Evolutionary conservation across 1,140 invertebrate species (phyloP).

Genomic region (Chionoecetes opilio): DNA sequence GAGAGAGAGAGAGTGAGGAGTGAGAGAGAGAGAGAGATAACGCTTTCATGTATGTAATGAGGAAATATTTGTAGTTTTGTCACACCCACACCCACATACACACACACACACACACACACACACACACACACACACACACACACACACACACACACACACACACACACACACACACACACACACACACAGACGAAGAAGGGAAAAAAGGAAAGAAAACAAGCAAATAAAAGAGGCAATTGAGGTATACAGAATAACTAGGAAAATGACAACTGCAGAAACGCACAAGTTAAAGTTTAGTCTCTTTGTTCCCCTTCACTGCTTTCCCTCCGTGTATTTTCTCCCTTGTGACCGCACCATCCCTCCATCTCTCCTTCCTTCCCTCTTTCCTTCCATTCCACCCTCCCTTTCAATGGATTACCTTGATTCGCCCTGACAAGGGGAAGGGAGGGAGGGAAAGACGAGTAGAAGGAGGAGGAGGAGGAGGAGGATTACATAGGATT

Average conservation of each 20-base stretch:
- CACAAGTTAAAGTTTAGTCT: no score
- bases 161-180: background rate
- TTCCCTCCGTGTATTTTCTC: background rate
- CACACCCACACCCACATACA: background rate
- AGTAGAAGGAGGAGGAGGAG: background rate
- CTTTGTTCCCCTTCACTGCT: background rate
- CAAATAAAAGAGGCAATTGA: no score
- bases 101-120: no score
- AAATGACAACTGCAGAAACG: no score
- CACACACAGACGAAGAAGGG: no score
- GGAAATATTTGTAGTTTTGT: no score
- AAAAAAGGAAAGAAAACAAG: background rate
- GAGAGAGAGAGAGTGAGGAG: background rate
- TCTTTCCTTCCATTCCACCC: constrained; percentile 17
- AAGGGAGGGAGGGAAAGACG: background rate
- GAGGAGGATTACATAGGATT: no score
- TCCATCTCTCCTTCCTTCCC: background rate
- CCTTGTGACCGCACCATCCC: background rate
- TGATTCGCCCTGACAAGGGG: background rate
- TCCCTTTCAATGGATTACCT: constrained; percentile 28
- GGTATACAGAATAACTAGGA: no score
- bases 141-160: no score
- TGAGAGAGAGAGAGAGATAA: constrained; percentile 47
- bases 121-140: no score
- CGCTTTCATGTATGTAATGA: no score